Evolutionary conservation across 2,113 vertebrate genomes (phyloP).

Genomic region (Dipodomys spectabilis): DNA sequence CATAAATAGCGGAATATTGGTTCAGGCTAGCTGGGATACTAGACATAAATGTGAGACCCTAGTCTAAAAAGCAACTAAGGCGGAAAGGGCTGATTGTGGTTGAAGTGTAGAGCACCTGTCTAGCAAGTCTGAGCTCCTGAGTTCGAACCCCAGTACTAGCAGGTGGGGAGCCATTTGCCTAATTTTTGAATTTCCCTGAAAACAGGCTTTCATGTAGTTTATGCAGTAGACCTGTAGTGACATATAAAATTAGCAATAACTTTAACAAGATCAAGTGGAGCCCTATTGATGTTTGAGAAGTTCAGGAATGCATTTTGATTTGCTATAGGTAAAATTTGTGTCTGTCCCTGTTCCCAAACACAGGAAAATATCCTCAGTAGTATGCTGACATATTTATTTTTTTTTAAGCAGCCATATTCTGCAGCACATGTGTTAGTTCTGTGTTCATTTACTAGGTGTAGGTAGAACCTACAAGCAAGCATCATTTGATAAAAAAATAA

Average conservation of each 20-base stretch:
- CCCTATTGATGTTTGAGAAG: neutral
- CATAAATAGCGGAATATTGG: too few relatives aligned
- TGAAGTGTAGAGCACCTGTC: too few relatives aligned
- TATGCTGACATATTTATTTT: neutral
- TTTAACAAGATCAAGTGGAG: constrained; percentile 11
- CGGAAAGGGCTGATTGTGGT: too few relatives aligned
- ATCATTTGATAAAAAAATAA: neutral
- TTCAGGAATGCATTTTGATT: neutral
- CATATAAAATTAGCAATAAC: neutral
- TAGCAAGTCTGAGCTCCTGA: too few relatives aligned
- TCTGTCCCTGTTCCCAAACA: neutral
- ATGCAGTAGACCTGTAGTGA: neutral
- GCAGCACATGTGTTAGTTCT: neutral
- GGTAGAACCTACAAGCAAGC: constrained; percentile 4
- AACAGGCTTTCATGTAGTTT: constrained; percentile 41
- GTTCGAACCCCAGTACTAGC: too few relatives aligned
- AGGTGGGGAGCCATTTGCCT: too few relatives aligned
- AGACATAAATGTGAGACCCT: too few relatives aligned
- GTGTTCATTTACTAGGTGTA: neutral
- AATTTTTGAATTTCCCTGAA: neutral
- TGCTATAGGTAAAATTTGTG: neutral
- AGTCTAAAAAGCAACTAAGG: too few relatives aligned
- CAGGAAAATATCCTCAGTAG: neutral
- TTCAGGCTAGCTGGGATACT: too few relatives aligned
- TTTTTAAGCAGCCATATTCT: neutral